Percentiles rank a stretch among this genome's conserved stretches.
Evolutionary conservation across 2,113 vertebrate species (phyloP).

Genomic region (Paramisgurnus dabryanus): DNA sequence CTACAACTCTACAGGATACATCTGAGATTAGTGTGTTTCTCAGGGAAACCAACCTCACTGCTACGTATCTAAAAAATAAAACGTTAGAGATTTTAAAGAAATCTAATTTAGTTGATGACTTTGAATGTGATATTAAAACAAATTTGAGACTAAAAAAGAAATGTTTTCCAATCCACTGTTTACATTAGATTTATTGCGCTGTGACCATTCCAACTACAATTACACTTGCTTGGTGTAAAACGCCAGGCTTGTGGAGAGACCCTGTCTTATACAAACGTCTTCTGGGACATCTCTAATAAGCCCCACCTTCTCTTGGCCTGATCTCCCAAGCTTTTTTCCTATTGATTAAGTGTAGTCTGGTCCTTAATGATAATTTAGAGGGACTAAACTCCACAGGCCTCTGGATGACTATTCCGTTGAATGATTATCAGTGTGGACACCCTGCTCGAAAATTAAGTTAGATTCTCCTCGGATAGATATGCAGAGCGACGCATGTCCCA

Average conservation of each 20-base stretch:
- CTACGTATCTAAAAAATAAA: no score
- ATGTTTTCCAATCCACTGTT: not conserved
- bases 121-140: no score
- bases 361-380: conserved; percentile 57
- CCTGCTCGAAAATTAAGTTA: conserved; percentile 50
- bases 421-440: conserved; percentile 56
- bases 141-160: not conserved
- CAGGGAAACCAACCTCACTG: no score
- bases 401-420: conserved; percentile 47
- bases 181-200: not conserved
- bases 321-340: conserved; percentile 38
- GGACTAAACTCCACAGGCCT: conserved; percentile 50
- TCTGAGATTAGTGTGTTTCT: no score
- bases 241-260: not conserved
- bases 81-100: no score
- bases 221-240: conserved; percentile 12
- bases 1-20: no score
- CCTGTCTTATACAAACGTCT: not conserved
- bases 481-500: conserved; percentile 51
- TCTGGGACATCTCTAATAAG: conserved; percentile 13
- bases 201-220: not conserved
- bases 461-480: conserved; percentile 52
- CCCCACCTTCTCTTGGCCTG: not conserved
- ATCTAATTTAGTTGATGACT: no score
- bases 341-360: conserved; percentile 58